phyloP scores from a whole-genome alignment of 2,113 vertebrate genomes.

The Steatornis caripensis region DNA sequence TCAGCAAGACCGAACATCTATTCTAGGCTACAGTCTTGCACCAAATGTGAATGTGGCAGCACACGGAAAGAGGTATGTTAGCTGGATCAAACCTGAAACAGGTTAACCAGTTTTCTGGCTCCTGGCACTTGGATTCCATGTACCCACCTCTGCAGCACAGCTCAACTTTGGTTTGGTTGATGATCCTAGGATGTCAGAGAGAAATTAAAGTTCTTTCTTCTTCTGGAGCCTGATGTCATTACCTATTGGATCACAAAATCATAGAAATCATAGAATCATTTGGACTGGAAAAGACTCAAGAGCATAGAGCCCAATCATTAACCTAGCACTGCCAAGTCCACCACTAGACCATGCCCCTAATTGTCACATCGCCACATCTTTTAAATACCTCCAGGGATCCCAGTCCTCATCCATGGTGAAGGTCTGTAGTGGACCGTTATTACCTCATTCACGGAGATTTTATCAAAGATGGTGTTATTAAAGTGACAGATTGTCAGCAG shows the following conservation, averaged over 20 bases:
- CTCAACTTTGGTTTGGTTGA: background rate
- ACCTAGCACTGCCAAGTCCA: background rate
- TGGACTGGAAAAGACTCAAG: background rate
- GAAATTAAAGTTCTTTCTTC: background rate
- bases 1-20: background rate
- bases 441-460: background rate
- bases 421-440: background rate
- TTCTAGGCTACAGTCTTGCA: background rate
- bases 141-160: background rate
- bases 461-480: background rate
- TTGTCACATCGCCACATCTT: fast-evolving
- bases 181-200: background rate
- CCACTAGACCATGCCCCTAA: background rate
- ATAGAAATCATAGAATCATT: background rate
- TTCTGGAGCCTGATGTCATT: background rate
- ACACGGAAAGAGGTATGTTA: background rate
- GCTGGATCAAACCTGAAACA: background rate
- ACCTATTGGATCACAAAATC: background rate
- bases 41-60: background rate
- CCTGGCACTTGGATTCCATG: background rate
- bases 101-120: background rate
- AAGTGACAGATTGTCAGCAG: background rate
- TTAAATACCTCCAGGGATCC: background rate
- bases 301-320: background rate
- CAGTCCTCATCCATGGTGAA: background rate